A percentile compares a stretch with the other conserved stretches of the same genome.
These are phyloP conservation scores for Ctenochaetus hawaiiensis DNA, from an alignment of 2,797 vertebrate species.

Conservation along the genomic window DNA sequence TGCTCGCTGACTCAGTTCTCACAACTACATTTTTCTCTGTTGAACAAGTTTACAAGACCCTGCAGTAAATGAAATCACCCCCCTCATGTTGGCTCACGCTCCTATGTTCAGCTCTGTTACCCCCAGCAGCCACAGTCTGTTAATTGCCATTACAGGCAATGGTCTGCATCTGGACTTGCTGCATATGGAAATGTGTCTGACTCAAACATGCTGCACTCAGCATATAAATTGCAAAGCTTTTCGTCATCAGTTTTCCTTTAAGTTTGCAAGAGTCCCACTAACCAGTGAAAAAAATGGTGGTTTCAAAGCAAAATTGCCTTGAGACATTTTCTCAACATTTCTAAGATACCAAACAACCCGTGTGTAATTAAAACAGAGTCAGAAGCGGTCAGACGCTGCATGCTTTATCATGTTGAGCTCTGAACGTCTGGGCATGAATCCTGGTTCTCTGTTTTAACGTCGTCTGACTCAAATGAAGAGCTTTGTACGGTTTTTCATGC, in stretches of 20 bases:
- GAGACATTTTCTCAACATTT: background rate
- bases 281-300: constrained; percentile 10
- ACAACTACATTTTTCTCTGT: constrained; percentile 13
- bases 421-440: constrained; percentile 1
- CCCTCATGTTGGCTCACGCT: constrained; percentile 20
- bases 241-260: constrained; percentile 27
- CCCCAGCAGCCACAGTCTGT: constrained; percentile 35
- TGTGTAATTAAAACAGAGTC: background rate
- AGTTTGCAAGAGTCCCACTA: constrained; percentile 13
- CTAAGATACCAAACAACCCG: background rate
- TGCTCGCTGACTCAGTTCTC: constrained; percentile 7
- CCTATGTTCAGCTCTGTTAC: constrained; percentile 44
- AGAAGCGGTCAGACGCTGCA: background rate
- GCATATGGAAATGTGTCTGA: constrained; percentile 53
- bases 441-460: constrained; percentile 26
- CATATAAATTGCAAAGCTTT: constrained; percentile 43
- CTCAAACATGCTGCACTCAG: constrained; percentile 54
- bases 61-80: constrained; percentile 28
- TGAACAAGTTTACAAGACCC: constrained; percentile 5
- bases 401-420: background rate
- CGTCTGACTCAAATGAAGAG: constrained; percentile 32
- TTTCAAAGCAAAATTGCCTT: background rate
- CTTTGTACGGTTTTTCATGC: background rate
- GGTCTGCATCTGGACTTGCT: constrained; percentile 62
- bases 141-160: constrained; percentile 60